Evolutionary conservation across 2,888 invertebrate species (phyloP).

Genomic region (Lithophane ornitopus): DNA sequence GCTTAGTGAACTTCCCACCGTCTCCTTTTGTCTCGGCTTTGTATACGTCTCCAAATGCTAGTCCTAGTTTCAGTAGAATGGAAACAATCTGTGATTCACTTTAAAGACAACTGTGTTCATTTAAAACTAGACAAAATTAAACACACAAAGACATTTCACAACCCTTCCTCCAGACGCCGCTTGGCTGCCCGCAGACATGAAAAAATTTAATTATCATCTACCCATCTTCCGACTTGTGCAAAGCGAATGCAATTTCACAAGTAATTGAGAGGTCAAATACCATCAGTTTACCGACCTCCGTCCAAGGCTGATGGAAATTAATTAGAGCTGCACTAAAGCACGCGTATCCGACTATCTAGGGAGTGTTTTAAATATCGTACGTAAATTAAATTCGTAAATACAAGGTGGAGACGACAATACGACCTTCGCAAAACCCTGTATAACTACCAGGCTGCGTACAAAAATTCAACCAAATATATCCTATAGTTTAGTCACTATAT

Average conservation of each 20-base stretch:
- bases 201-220: constrained; percentile 44
- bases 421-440: too few relatives aligned
- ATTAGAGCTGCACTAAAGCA: constrained; percentile 62
- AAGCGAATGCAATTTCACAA: constrained; percentile 64
- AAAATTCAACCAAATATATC: too few relatives aligned
- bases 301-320: constrained; percentile 66
- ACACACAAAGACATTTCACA: constrained; percentile 10
- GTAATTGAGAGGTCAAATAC: constrained; percentile 68
- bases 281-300: constrained; percentile 72
- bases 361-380: neutral
- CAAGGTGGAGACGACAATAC: neutral
- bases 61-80: neutral
- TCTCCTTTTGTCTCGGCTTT: neutral
- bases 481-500: too few relatives aligned
- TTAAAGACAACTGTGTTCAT: too few relatives aligned
- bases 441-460: too few relatives aligned
- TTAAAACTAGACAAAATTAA: neutral
- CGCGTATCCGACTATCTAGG: constrained; percentile 18
- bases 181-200: constrained; percentile 33
- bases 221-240: constrained; percentile 48
- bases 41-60: neutral
- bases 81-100: neutral
- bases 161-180: constrained; percentile 22
- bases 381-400: neutral
- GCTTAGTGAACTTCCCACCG: neutral